These are phyloP conservation scores for Nomada fucata DNA, from an alignment of 2,888 invertebrate species.

Conservation along the genomic window DNA sequence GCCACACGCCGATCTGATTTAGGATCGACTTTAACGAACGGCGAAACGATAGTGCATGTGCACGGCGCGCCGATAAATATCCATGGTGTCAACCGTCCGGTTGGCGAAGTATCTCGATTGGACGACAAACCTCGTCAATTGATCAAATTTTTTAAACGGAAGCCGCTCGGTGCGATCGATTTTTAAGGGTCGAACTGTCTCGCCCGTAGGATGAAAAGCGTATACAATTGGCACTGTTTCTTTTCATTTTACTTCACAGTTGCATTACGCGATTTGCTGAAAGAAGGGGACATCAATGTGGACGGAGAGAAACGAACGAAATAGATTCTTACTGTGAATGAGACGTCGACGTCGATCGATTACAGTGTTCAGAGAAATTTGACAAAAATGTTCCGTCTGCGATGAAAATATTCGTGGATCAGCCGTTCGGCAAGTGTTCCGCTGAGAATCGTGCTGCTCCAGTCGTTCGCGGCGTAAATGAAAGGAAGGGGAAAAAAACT, in stretches of 20 bases:
- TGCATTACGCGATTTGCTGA: too few relatives aligned
- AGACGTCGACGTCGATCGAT: too few relatives aligned
- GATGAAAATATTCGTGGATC: too few relatives aligned
- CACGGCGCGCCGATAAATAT: slow-evolving; percentile 23
- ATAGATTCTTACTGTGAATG: too few relatives aligned
- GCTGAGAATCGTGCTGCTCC: background rate
- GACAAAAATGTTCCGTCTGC: too few relatives aligned
- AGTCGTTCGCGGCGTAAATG: background rate
- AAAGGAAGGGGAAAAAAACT: background rate
- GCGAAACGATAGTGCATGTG: slow-evolving; percentile 16
- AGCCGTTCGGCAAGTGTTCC: background rate
- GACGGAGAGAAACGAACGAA: too few relatives aligned
- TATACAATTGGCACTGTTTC: too few relatives aligned
- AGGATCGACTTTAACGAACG: slow-evolving; percentile 45
- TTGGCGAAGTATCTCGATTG: slow-evolving; percentile 12
- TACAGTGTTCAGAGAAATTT: too few relatives aligned
- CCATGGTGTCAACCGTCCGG: slow-evolving; percentile 7
- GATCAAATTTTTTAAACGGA: background rate
- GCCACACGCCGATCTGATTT: slow-evolving; percentile 44
- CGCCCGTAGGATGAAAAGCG: too few relatives aligned
- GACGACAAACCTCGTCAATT: background rate
- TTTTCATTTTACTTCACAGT: background rate
- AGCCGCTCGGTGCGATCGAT: too few relatives aligned
- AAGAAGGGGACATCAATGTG: too few relatives aligned
- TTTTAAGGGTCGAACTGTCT: too few relatives aligned